Conservation (phyloP, 1,140 invertebrate species). For the Eulimnadia texana region DNA sequence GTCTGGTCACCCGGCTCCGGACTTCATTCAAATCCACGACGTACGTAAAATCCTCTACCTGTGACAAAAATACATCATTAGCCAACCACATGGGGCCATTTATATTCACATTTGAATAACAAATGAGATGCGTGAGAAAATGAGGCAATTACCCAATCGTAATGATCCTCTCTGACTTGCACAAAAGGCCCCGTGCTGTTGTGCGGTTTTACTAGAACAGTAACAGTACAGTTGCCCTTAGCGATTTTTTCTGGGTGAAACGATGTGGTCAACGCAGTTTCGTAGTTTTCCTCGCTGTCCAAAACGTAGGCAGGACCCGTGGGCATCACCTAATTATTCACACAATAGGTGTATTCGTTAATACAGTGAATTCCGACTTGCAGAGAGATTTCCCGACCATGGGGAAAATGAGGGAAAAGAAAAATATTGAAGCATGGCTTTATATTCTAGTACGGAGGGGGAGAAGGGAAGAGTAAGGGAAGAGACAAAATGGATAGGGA, state of each 20-base stretch:
- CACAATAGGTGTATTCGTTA: too few relatives aligned
- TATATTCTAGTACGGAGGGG: too few relatives aligned
- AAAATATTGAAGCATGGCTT: too few relatives aligned
- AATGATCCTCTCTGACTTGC: slow-evolving; percentile 14
- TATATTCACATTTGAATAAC: slow-evolving; percentile 15
- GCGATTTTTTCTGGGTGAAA: slow-evolving; percentile 27
- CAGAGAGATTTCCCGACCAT: too few relatives aligned
- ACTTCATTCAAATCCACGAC: slow-evolving; percentile 2
- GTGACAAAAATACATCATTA: slow-evolving; percentile 12
- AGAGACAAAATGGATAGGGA: too few relatives aligned
- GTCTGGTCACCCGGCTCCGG: neutral
- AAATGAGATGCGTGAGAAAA: too few relatives aligned
- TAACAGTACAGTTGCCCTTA: slow-evolving; percentile 27
- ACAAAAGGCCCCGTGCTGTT: slow-evolving; percentile 12
- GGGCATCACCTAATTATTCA: slow-evolving; percentile 20
- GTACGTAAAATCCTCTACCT: slow-evolving; percentile 14
- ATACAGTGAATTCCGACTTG: too few relatives aligned
- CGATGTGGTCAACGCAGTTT: slow-evolving; percentile 24
- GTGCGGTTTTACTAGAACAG: slow-evolving; percentile 20
- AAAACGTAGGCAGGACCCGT: slow-evolving; percentile 27
- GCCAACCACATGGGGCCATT: slow-evolving; percentile 6
- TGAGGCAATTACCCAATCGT: slow-evolving; percentile 17
- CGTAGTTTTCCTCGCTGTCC: slow-evolving; percentile 27
- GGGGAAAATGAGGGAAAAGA: too few relatives aligned
- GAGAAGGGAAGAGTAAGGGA: too few relatives aligned